Percentiles rank a stretch among this genome's conserved stretches.
Evolutionary conservation across 2,797 vertebrate genomes (phyloP).

Genomic region (Neosilurus hyrtlii): DNA sequence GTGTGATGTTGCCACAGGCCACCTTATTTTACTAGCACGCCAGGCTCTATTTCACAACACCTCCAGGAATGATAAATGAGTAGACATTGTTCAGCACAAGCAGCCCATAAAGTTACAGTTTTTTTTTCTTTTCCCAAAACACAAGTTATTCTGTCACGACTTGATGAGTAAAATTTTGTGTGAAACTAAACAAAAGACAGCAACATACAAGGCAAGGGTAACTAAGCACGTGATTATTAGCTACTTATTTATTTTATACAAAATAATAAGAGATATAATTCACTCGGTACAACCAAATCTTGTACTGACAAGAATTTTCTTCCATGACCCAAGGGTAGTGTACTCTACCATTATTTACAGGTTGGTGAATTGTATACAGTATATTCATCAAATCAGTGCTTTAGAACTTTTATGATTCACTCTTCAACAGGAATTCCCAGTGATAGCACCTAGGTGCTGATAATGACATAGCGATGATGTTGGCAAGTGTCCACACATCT

Average conservation of each 20-base stretch:
- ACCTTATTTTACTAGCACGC: slow-evolving; percentile 61
- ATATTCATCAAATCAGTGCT: slow-evolving; percentile 1
- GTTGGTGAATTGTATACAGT: slow-evolving; percentile 10
- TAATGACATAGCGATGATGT: slow-evolving; percentile 27
- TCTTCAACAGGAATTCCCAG: slow-evolving; percentile 14
- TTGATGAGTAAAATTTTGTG: neutral
- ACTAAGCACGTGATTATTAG: neutral
- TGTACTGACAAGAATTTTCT: slow-evolving; percentile 30
- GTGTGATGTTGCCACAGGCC: slow-evolving; percentile 59
- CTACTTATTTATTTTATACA: neutral
- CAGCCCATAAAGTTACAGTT: neutral
- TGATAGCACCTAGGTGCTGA: slow-evolving; percentile 12
- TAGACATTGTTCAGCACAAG: neutral
- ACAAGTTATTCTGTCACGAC: too few relatives aligned
- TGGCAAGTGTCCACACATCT: slow-evolving; percentile 5
- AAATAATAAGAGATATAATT: neutral
- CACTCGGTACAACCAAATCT: neutral
- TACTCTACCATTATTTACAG: slow-evolving; percentile 24
- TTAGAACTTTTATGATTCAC: slow-evolving; percentile 13
- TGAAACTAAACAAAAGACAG: neutral
- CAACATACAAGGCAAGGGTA: neutral
- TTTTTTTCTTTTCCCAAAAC: neutral
- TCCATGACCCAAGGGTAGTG: slow-evolving; percentile 15
- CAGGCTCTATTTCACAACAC: slow-evolving; percentile 60
- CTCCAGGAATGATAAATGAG: slow-evolving; percentile 43